These are phyloP conservation scores for Lepisosteus oculatus DNA, from an alignment of 2,113 vertebrate genomes.

Conservation along the genomic window DNA sequence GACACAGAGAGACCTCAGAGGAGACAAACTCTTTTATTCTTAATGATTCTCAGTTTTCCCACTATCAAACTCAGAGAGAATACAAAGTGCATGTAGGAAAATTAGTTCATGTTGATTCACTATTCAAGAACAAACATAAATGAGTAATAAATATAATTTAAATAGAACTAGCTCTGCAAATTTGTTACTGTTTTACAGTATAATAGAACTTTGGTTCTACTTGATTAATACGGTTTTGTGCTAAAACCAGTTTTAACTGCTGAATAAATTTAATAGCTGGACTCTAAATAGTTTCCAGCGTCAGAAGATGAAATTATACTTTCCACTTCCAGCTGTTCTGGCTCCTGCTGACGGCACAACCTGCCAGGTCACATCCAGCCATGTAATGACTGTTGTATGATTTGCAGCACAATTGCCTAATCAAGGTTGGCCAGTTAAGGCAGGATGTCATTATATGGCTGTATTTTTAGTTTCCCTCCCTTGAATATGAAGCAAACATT, in stretches of 20 bases:
- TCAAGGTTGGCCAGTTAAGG: neutral
- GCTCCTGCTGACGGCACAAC: neutral
- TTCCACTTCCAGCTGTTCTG: conserved; percentile 17
- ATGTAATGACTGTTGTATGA: conserved; percentile 16
- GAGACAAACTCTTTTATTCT: too few species aligned
- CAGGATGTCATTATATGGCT: conserved; percentile 4
- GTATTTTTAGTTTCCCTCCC: conserved; percentile 17
- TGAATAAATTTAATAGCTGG: neutral
- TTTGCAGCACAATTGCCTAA: conserved; percentile 22
- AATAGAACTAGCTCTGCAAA: conserved; percentile 12
- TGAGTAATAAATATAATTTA: too few species aligned
- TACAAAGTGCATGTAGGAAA: too few species aligned
- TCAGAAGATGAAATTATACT: conserved; percentile 17
- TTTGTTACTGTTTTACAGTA: conserved; percentile 18
- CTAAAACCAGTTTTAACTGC: neutral
- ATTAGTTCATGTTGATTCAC: too few species aligned
- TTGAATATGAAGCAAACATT: conserved; percentile 1
- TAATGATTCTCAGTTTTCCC: too few species aligned
- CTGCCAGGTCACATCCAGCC: neutral
- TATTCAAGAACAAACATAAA: too few species aligned
- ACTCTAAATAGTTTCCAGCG: conserved; percentile 8
- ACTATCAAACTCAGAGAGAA: too few species aligned
- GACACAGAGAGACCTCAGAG: too few species aligned
- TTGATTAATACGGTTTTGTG: neutral
- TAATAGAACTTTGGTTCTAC: neutral